Evolutionary conservation across 2,888 invertebrate genomes (phyloP).

Genomic region (Glyphotaelius pellucidus): DNA sequence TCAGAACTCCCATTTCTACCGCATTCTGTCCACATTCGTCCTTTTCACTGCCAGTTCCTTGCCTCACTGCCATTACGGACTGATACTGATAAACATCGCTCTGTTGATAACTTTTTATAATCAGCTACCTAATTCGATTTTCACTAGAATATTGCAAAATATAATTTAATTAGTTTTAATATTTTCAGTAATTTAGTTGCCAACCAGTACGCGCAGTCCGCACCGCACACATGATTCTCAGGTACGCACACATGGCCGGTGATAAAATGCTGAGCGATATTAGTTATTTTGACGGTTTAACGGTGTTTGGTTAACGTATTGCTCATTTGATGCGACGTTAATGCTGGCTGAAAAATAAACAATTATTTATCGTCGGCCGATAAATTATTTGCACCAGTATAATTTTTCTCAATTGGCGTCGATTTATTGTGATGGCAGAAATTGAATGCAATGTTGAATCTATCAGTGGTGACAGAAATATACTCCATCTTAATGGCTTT

Average conservation of each 20-base stretch:
- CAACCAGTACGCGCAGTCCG: background rate
- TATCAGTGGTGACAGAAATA: background rate
- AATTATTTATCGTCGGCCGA: background rate
- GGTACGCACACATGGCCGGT: conserved; percentile 21
- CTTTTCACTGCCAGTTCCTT: too few species aligned
- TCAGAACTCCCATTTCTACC: too few species aligned
- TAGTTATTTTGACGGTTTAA: conserved; percentile 46
- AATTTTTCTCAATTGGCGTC: background rate
- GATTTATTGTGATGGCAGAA: conserved; percentile 2
- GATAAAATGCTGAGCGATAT: conserved; percentile 37
- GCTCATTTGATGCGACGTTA: conserved; percentile 37
- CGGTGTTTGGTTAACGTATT: conserved; percentile 46
- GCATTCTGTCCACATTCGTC: too few species aligned
- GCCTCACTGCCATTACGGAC: too few species aligned
- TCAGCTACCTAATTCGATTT: too few species aligned
- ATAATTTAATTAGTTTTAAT: too few species aligned
- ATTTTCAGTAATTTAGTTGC: background rate
- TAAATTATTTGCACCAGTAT: background rate
- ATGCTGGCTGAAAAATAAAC: background rate
- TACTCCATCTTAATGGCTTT: background rate
- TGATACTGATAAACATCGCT: too few species aligned
- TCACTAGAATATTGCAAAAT: too few species aligned
- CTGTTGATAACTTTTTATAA: too few species aligned
- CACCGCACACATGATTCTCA: background rate
- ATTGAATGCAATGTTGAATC: background rate